Conservation (phyloP, 2,888 invertebrate genomes). For the Pristionchus entomophagus region DNA sequence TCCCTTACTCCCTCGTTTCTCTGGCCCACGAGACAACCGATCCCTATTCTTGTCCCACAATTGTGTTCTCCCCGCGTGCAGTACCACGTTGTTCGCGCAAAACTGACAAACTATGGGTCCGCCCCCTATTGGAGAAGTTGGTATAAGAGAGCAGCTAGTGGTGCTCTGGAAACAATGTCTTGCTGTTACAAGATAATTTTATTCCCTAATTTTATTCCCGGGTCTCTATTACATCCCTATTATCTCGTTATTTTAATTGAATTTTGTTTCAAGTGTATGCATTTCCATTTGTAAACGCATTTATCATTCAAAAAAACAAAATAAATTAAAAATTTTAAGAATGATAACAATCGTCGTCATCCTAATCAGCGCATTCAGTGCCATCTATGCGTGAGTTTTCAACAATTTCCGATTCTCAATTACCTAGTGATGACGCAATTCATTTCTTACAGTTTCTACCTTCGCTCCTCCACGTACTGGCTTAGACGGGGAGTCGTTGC, state of each 20-base stretch:
- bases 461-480: constrained; percentile 25
- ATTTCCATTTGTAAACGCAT: too few species aligned
- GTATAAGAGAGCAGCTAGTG: not conserved
- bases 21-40: too few species aligned
- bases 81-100: not conserved
- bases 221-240: not conserved
- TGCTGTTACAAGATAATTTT: too few species aligned
- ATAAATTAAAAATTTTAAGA: too few species aligned
- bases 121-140: too few species aligned
- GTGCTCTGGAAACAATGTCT: not conserved
- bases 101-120: not conserved
- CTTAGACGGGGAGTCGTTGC: not conserved
- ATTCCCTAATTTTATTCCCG: too few species aligned
- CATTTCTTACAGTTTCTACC: not conserved
- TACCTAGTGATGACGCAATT: not conserved
- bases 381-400: not conserved
- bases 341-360: not conserved
- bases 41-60: too few species aligned
- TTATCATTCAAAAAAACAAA: too few species aligned
- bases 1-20: not conserved
- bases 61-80: too few species aligned
- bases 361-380: not conserved
- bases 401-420: not conserved
- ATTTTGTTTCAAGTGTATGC: not conserved
- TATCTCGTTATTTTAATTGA: not conserved